A percentile compares a stretch with the other conserved stretches of the same genome.
These are phyloP conservation scores for Cerastoderma edule DNA, from an alignment of 2,888 invertebrate species.

Conservation along the genomic window DNA sequence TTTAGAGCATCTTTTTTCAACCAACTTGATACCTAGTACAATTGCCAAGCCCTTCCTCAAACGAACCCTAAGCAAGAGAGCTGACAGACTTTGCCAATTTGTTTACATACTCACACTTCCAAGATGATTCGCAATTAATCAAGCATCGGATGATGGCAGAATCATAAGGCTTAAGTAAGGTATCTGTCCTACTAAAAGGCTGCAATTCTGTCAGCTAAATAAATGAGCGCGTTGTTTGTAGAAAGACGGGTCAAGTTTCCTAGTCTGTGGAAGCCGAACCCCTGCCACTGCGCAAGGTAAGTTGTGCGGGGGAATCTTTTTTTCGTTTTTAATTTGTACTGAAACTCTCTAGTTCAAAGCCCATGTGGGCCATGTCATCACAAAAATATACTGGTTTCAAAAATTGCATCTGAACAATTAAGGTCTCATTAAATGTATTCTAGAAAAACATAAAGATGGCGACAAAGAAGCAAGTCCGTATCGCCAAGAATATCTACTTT, in stretches of 20 bases:
- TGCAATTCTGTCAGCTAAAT: too few relatives aligned
- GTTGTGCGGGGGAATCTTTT: background rate
- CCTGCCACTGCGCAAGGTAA: background rate
- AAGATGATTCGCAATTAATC: background rate
- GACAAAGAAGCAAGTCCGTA: slow-evolving; percentile 38
- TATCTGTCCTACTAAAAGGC: too few relatives aligned
- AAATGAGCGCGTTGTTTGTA: too few relatives aligned
- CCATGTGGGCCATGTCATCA: too few relatives aligned
- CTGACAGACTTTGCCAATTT: background rate
- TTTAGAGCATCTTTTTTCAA: background rate
- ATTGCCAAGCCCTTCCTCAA: background rate
- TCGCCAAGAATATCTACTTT: slow-evolving; percentile 45
- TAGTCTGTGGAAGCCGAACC: background rate
- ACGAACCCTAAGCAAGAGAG: background rate
- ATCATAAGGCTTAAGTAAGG: background rate
- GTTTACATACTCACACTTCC: background rate
- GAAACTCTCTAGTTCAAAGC: background rate
- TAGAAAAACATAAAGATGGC: slow-evolving; percentile 34
- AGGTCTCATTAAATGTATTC: background rate
- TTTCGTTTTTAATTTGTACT: background rate
- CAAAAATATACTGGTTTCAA: too few relatives aligned
- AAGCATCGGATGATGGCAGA: background rate
- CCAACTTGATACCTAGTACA: background rate
- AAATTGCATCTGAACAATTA: too few relatives aligned
- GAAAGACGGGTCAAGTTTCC: too few relatives aligned